These are phyloP conservation scores for Saturnia japonica DNA, from an alignment of 2,888 invertebrate genomes.

Conservation along the genomic window DNA sequence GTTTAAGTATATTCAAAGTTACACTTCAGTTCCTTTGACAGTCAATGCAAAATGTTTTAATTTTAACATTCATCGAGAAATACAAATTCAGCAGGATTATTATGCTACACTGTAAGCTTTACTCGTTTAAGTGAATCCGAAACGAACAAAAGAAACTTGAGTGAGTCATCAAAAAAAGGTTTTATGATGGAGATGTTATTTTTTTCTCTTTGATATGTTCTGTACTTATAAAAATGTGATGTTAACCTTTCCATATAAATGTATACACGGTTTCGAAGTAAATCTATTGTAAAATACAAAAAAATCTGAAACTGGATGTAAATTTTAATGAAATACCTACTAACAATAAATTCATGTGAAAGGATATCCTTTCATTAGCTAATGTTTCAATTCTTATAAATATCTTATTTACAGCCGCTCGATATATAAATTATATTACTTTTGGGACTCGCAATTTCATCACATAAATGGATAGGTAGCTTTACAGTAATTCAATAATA, in stretches of 20 bases:
- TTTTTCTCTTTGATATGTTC: background rate
- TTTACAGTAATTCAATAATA: conserved; percentile 25
- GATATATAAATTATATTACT: conserved; percentile 26
- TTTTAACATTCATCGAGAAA: background rate
- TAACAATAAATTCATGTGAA: background rate
- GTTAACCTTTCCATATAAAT: too few species aligned
- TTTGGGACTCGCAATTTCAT: conserved; percentile 31
- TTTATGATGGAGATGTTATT: background rate
- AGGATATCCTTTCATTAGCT: conserved; percentile 21
- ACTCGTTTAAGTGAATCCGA: background rate
- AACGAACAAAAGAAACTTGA: conserved; percentile 3
- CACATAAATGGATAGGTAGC: conserved; percentile 31
- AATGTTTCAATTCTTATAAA: conserved; percentile 31
- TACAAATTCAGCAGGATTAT: background rate
- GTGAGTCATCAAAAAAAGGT: background rate
- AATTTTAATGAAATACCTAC: background rate
- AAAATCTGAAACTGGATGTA: background rate
- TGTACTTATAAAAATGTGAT: background rate
- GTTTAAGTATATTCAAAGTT: background rate
- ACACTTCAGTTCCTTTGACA: background rate
- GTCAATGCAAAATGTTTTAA: background rate
- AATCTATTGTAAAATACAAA: background rate
- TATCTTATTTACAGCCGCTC: conserved; percentile 24
- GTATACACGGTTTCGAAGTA: background rate
- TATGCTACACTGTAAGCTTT: background rate